These are phyloP conservation scores for Tribolium freemani DNA, from an alignment of 2,888 invertebrate species.

Conservation along the genomic window DNA sequence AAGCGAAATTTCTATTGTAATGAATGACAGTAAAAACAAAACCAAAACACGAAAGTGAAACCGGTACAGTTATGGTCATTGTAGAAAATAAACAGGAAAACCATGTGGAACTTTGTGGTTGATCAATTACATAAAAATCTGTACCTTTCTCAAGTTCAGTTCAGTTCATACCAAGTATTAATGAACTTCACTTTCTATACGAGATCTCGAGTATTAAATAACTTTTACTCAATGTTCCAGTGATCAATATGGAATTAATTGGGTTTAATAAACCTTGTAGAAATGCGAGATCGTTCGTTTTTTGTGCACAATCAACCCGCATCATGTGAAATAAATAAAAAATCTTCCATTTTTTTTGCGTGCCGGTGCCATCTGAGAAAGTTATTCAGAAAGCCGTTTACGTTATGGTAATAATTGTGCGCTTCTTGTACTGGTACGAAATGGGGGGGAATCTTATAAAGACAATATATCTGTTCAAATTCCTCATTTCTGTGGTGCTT, in stretches of 20 bases:
- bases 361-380: slow-evolving; percentile 43
- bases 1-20: background rate
- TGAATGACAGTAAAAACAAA: slow-evolving; percentile 19
- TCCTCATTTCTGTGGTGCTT: slow-evolving; percentile 33
- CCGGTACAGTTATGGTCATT: slow-evolving; percentile 14
- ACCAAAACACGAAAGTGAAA: slow-evolving; percentile 31
- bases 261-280: slow-evolving; percentile 17
- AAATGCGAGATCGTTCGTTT: background rate
- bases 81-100: slow-evolving; percentile 25
- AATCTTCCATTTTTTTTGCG: slow-evolving; percentile 15
- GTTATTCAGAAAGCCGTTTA: slow-evolving; percentile 46
- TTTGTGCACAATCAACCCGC: background rate
- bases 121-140: slow-evolving; percentile 1
- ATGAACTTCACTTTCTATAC: slow-evolving; percentile 41
- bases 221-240: slow-evolving; percentile 30
- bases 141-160: background rate
- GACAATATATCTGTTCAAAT: slow-evolving; percentile 35
- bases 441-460: slow-evolving; percentile 45
- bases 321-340: slow-evolving; percentile 7
- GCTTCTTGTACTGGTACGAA: slow-evolving; percentile 40
- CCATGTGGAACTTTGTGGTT: background rate
- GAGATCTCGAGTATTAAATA: slow-evolving; percentile 13
- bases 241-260: background rate
- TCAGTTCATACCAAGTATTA: slow-evolving; percentile 1
- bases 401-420: slow-evolving; percentile 42